A percentile compares a stretch with the other conserved stretches of the same genome.
These are phyloP conservation scores for Crax fasciolata DNA, from an alignment of 2,797 vertebrate genomes.

Conservation along the genomic window DNA sequence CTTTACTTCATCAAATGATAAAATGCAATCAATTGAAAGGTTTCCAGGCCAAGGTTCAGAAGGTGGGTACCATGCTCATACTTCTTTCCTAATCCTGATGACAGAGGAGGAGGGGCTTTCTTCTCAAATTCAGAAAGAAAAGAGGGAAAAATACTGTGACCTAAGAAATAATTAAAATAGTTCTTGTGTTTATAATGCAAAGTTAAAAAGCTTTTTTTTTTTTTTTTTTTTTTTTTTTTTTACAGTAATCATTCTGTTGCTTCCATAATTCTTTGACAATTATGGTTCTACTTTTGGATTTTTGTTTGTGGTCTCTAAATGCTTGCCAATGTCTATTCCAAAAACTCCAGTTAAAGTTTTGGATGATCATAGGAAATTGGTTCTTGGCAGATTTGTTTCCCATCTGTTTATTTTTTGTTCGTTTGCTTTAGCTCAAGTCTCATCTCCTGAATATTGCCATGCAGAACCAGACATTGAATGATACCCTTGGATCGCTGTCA, in stretches of 20 bases:
- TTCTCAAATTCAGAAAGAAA: neutral
- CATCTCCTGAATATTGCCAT: conserved; percentile 81
- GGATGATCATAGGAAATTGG: neutral
- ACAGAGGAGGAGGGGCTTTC: neutral
- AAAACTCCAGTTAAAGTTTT: neutral
- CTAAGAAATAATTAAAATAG: neutral
- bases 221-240: neutral
- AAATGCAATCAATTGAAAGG: conserved; percentile 84
- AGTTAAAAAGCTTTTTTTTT: neutral
- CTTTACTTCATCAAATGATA: conserved; percentile 87
- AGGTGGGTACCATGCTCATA: conserved; percentile 69
- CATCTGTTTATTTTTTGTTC: neutral
- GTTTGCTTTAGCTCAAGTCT: conserved; percentile 83
- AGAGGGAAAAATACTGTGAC: neutral
- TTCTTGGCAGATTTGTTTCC: neutral
- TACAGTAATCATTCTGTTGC: neutral
- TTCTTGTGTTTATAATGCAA: neutral
- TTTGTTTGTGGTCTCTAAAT: neutral
- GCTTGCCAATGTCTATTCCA: conserved; percentile 6
- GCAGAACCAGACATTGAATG: conserved; percentile 85
- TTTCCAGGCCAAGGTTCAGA: conserved; percentile 81
- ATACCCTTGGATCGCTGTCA: conserved; percentile 84
- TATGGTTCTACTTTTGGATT: neutral
- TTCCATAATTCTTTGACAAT: conserved; percentile 14
- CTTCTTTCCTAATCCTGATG: neutral